phyloP scores from a whole-genome alignment of 2,888 invertebrate species.

The Beris morrisii region DNA sequence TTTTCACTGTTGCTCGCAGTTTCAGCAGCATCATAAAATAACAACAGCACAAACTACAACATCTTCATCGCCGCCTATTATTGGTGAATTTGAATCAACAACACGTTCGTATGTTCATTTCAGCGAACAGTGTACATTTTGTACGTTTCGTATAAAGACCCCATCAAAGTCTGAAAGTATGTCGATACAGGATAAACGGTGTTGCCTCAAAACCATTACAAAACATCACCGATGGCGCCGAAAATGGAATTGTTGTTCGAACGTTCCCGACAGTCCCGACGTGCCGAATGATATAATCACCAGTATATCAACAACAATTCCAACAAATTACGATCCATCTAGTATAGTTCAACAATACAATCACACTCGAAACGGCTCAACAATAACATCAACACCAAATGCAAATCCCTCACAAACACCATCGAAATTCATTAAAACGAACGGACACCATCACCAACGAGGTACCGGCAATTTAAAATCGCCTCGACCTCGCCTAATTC shows the following conservation, averaged over 20 bases:
- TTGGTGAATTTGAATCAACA: slow-evolving; percentile 45
- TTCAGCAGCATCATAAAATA: slow-evolving; percentile 43
- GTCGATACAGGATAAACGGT: slow-evolving; percentile 42
- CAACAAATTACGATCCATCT: slow-evolving; percentile 33
- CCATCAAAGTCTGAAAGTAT: slow-evolving; percentile 41
- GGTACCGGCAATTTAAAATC: slow-evolving; percentile 26
- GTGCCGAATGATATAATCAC: slow-evolving; percentile 58
- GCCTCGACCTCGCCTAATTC: slow-evolving; percentile 41
- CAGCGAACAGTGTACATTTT: slow-evolving; percentile 55
- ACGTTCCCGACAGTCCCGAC: slow-evolving; percentile 63
- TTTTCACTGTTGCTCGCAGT: slow-evolving; percentile 57
- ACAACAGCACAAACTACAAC: slow-evolving; percentile 41
- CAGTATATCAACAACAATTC: slow-evolving; percentile 46
- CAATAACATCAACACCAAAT: slow-evolving; percentile 35
- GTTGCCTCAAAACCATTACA: slow-evolving; percentile 51
- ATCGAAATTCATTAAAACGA: slow-evolving; percentile 43
- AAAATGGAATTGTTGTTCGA: slow-evolving; percentile 64
- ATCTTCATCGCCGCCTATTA: slow-evolving; percentile 48
- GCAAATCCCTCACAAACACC: slow-evolving; percentile 48
- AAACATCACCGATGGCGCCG: slow-evolving; percentile 58
- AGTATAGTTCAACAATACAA: slow-evolving; percentile 33
- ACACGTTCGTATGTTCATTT: slow-evolving; percentile 48
- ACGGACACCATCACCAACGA: slow-evolving; percentile 18
- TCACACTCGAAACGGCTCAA: slow-evolving; percentile 31
- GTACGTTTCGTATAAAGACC: slow-evolving; percentile 54